Evolutionary conservation across 2,113 vertebrate species (phyloP).

Genomic region (Falcunculus frontatus): DNA sequence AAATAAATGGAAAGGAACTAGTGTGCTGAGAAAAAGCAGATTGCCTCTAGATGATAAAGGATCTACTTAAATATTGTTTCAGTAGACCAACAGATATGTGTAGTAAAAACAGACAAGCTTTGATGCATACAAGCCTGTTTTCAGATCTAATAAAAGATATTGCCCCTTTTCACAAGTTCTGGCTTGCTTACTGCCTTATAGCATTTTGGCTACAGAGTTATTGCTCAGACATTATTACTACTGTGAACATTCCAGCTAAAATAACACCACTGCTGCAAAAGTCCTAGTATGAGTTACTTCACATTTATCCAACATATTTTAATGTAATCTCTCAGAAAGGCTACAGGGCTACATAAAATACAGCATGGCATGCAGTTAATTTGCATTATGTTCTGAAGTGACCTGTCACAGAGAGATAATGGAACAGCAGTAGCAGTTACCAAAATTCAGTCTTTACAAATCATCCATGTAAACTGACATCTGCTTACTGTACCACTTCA

Average conservation of each 20-base stretch:
- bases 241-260: neutral
- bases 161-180: neutral
- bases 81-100: neutral
- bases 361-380: neutral
- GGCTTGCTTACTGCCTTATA: neutral
- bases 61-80: slow-evolving; percentile 2
- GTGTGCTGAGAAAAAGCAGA: slow-evolving; percentile 6
- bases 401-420: neutral
- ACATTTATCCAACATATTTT: neutral
- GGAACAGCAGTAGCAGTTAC: neutral
- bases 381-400: neutral
- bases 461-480: neutral
- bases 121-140: slow-evolving; percentile 44
- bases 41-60: slow-evolving; percentile 27
- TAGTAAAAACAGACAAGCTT: slow-evolving; percentile 38
- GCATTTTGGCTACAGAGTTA: neutral
- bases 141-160: slow-evolving; percentile 52
- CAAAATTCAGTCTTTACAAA: neutral
- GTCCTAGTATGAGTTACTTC: neutral
- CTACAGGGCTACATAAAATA: neutral
- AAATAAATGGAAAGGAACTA: neutral
- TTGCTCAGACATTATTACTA: neutral
- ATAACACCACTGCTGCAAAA: neutral
- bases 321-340: neutral
- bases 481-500: neutral